Evolutionary conservation across 1,140 invertebrate species (phyloP).

Genomic region (Orchesella cincta): DNA sequence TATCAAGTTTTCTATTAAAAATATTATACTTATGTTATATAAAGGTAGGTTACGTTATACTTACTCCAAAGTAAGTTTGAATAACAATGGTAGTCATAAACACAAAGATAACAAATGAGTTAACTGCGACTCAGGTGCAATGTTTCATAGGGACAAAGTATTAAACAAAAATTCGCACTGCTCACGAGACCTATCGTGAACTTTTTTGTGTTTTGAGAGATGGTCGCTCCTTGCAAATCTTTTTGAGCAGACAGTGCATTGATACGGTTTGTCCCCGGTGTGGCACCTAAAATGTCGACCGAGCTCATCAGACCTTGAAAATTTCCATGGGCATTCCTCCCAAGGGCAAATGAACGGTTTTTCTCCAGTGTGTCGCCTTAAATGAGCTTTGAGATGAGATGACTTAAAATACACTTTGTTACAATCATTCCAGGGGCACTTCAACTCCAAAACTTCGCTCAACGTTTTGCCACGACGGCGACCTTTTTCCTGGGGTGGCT

Average conservation of each 20-base stretch:
- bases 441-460: constrained; percentile 17
- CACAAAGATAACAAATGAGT: too few species aligned
- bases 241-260: constrained; percentile 79
- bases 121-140: too few species aligned
- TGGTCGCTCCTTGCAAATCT: constrained; percentile 87
- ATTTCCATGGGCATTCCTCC: constrained; percentile 89
- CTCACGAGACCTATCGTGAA: constrained; percentile 61
- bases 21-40: too few species aligned
- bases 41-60: too few species aligned
- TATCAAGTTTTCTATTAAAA: too few species aligned
- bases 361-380: constrained; percentile 89
- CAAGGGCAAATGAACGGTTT: constrained; percentile 91
- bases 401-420: constrained; percentile 83
- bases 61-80: too few species aligned
- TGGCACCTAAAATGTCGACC: constrained; percentile 74
- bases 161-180: not conserved
- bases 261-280: constrained; percentile 82
- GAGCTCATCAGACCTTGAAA: constrained; percentile 90
- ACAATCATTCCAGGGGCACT: constrained; percentile 54
- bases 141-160: not conserved
- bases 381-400: constrained; percentile 90
- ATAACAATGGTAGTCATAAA: too few species aligned
- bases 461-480: not conserved
- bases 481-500: not conserved
- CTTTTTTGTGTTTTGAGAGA: constrained; percentile 83